Percentiles rank a stretch among this genome's conserved stretches.
These are phyloP conservation scores for Cryptoprocta ferox DNA, from an alignment of 2,797 vertebrate species.

Conservation along the genomic window DNA sequence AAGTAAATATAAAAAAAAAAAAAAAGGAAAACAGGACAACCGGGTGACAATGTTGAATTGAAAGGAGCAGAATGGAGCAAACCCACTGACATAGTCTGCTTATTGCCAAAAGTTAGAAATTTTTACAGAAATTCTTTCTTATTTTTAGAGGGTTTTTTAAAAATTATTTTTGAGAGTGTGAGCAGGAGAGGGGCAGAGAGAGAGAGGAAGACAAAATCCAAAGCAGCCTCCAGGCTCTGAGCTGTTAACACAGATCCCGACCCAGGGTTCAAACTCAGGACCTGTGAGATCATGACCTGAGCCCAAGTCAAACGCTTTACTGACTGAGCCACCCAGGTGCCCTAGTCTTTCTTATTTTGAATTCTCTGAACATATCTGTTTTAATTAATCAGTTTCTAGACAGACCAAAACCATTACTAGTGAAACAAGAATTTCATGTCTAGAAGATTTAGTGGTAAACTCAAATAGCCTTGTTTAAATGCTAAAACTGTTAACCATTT, in stretches of 20 bases:
- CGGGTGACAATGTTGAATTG: background rate
- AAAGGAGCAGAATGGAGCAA: background rate
- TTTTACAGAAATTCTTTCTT: background rate
- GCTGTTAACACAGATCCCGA: no score
- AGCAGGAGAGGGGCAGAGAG: no score
- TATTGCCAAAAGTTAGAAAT: background rate
- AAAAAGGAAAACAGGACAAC: background rate
- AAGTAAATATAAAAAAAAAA: no score
- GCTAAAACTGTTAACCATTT: constrained; percentile 29
- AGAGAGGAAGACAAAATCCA: no score
- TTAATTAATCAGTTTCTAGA: constrained; percentile 10
- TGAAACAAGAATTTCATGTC: background rate
- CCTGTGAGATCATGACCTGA: no score
- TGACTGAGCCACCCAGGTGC: no score
- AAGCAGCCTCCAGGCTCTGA: no score
- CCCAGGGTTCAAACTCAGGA: no score
- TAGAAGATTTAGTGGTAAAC: background rate
- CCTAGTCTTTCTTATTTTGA: background rate
- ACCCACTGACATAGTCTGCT: background rate
- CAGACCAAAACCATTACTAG: background rate
- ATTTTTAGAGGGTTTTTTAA: background rate
- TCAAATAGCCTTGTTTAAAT: background rate
- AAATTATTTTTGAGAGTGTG: no score
- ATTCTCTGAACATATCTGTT: background rate
- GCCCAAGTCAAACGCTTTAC: no score